These are phyloP conservation scores for Chrosomus eos DNA, from an alignment of 2,797 vertebrate genomes.

Conservation along the genomic window DNA sequence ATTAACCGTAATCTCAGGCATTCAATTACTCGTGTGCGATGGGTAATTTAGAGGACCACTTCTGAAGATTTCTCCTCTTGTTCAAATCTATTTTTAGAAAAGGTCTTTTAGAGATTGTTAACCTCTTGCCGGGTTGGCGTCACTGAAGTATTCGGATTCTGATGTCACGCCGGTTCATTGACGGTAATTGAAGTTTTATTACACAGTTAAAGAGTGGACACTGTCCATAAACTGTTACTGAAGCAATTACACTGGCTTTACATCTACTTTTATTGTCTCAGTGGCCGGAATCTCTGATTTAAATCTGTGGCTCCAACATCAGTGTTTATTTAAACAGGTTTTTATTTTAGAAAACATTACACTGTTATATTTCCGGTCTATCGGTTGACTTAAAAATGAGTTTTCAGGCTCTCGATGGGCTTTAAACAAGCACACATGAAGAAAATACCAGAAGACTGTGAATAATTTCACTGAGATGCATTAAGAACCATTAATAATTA, in stretches of 20 bases:
- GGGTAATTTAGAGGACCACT: slow-evolving; percentile 72
- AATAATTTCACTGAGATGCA: not conserved
- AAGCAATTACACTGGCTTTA: slow-evolving; percentile 58
- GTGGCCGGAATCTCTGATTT: slow-evolving; percentile 52
- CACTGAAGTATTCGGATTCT: not conserved
- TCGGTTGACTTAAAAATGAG: too few relatives aligned
- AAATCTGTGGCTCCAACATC: not conserved
- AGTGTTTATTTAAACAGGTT: not conserved
- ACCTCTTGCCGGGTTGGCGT: not conserved
- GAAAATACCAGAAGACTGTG: not conserved
- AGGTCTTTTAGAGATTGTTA: not conserved
- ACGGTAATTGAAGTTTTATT: slow-evolving; percentile 59
- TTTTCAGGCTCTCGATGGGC: not conserved
- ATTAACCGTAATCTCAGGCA: slow-evolving; percentile 85
- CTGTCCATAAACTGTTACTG: slow-evolving; percentile 66
- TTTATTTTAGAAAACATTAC: too few relatives aligned
- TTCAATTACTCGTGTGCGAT: slow-evolving; percentile 85
- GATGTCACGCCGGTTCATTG: slow-evolving; percentile 46
- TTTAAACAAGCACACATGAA: not conserved
- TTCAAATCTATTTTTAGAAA: slow-evolving; percentile 1
- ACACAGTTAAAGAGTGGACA: slow-evolving; percentile 61
- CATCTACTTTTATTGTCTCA: slow-evolving; percentile 50
- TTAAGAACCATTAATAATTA: not conserved
- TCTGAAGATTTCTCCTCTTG: slow-evolving; percentile 42
- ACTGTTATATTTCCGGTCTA: too few relatives aligned